Evolutionary conservation across 2,888 invertebrate species (phyloP), one percentile per base, ranked within the genome.

Genomic region (Adela reaumurella): DNA sequence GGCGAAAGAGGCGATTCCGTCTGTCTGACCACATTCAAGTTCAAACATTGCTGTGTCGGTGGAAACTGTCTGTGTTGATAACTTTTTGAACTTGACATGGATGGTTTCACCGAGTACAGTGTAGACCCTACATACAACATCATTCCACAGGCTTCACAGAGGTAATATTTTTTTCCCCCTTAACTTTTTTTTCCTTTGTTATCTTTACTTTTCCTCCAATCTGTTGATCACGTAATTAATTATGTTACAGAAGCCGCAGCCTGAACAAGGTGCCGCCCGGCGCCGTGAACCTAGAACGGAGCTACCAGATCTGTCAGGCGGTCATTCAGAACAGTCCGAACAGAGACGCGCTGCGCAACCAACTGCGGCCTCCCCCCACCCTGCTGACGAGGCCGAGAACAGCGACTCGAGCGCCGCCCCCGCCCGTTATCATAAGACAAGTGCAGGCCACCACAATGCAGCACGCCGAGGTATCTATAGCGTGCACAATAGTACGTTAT

Each of bases 291-390:
- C 74, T 96, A 49, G 95, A 96, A 66, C 84, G 97, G 50, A 96
- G 96, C 65, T 94, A 95, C 70, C 95, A 96, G 74, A 97, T 97
- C 59, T 93, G 92, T 61, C 91, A 90, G 69, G 91, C 91, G 43
- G 91, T 91, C n/a, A 92, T 97, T 55, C 94, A 94, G 72, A 94
- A 93, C 68, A 95, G 94, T 63, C 93, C 93, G 0, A 94, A 94
- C 73, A 82, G 94, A 17, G 92, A 94, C 64, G 92, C 92, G 59
- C 70, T 94, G 46, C 86, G 90, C 50, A 90, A 90, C 5, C 94
- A 94, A 64, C 70, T 94, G 57, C 88, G 92, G 55, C 93, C 93
- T 43, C 93, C 93, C 14, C 92, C 93, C 2, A 89, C 91, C 51
- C 77, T 91, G 52, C 74, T 90, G 47, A 82, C 83, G 18, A 76